Percentiles rank a stretch among this genome's conserved stretches.
These are phyloP conservation scores for Origma solitaria DNA, from an alignment of 2,113 vertebrate species.

Conservation along the genomic window DNA sequence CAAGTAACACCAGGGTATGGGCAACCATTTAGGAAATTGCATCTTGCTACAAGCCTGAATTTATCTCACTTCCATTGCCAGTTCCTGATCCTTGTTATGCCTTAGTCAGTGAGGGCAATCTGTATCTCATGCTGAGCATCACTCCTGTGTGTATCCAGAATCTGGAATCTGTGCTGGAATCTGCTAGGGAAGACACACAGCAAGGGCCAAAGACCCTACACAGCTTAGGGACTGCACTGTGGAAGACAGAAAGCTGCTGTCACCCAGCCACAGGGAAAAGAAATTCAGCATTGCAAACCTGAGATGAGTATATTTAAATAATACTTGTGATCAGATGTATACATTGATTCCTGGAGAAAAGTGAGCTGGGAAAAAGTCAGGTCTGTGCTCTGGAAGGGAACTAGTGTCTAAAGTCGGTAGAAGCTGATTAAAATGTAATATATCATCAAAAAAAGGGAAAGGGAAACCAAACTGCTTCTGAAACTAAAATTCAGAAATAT, in stretches of 20 bases:
- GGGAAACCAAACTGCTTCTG: not conserved
- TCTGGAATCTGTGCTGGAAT: not conserved
- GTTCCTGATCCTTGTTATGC: not conserved
- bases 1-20: not conserved
- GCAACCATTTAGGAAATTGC: not conserved
- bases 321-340: not conserved
- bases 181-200: not conserved
- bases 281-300: not conserved
- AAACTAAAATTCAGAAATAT: not conserved
- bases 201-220: not conserved
- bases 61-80: not conserved
- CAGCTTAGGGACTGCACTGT: not conserved
- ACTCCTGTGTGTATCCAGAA: accelerated
- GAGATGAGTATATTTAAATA: not conserved
- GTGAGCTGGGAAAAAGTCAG: not conserved
- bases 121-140: not conserved
- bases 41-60: not conserved
- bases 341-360: not conserved
- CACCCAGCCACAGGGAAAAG: not conserved
- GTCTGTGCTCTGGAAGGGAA: not conserved
- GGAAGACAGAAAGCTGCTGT: not conserved
- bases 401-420: not conserved
- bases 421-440: not conserved
- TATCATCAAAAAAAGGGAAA: not conserved
- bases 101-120: not conserved